Base-by-base conservation (phyloP, 2,797 vertebrate species). In the Pseudochromis fuscus region DNA sequence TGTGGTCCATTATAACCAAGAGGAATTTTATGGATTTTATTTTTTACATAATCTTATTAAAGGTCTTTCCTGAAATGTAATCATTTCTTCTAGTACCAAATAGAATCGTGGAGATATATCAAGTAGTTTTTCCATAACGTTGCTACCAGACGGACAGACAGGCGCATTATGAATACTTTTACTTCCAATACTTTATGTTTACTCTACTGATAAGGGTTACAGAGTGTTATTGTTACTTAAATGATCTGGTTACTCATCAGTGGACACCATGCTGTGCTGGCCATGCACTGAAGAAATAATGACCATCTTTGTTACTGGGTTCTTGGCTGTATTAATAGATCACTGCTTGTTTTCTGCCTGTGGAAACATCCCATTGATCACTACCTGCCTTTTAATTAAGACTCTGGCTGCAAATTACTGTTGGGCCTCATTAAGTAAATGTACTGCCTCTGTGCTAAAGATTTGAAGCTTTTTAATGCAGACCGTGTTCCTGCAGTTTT, bases 311-410 rank as follows among this genome's bases (percentile, higher is more conserved):
- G 80, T 58, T 74, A 40, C 73, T 57, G 72, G n/a, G 27, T 64
- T 65, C 45, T 72, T 61, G 61, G 58, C 63, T 73, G 44, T 53
- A 69, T 75, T 77, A 77, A 80, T 84, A 59, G 72, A 83, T 81
- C 75, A 66, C 52, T 49, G 13, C 53, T 75, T 81, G 72, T 84
- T 83, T 87, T 83, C 55, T 74, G 51, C 50, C 62, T 6, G 18
- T 59, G 57, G 57, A 69, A 82, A 85, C 61, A 76, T 70, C 77
- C 63, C 66, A 92, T 89, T 71, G 84, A 93, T 91, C 73, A 72
- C 71, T 72, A 79, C 66, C 77, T 91, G 81, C 70, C 63, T 77
- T 91, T 91, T 83, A 93, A 93, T 93, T 89, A 93, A 88, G 79
- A 84, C 67, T 83, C 58, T 64, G 64, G 67, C 83, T 79, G 65